Base-by-base conservation (phyloP, 2,888 invertebrate species). In the Epinotia ramella region DNA sequence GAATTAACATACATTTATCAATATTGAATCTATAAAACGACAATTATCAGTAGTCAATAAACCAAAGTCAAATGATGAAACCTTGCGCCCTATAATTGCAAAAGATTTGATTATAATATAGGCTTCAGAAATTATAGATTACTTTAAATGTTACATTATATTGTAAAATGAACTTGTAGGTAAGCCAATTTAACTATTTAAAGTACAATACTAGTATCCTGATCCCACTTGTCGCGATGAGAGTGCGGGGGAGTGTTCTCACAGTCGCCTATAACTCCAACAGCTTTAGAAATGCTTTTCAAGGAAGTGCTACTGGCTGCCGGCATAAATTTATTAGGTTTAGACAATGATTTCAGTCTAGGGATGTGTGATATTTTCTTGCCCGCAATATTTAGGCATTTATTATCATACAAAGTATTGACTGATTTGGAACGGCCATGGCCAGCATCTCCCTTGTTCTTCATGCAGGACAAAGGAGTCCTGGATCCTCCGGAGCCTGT, bases 181-280 rank as follows among this genome's bases (percentile, higher is more conserved):
- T 59, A 7, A 20, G 44, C 16, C 44, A 69, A 60, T 53, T 66
- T 28, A 53, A 46, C 11, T 20, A 59, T 49, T 77, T 79, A 84
- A 78, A 95, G 90, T 24, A 95, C 90, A 88, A 95, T 91, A 80
- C 94, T 95, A 79, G 79, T 91, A 60, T 95, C 94, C 84, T 94
- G 92, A 75, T 95, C 95, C 95, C 95, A 95, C 80, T 86, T 85
- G 74, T 94, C 94, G 33, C 94, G 89, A 73, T 94, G 91, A 65
- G 93, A 91, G 76, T 94, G 90, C 5, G 95, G 95, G 60, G 94
- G 94, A 40, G 94, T 94, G 77, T 95, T 95, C 80, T 95, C 94
- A 86, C 92, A 94, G 79, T 94, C 93, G 16, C 93, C 92, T 80
- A 86, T 84, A 49, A 91, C 82, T 4, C 80, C 85, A 72, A 87